Evolutionary conservation across 2,113 vertebrate genomes (phyloP).

Genomic region (Microcebus ravelobensis): DNA sequence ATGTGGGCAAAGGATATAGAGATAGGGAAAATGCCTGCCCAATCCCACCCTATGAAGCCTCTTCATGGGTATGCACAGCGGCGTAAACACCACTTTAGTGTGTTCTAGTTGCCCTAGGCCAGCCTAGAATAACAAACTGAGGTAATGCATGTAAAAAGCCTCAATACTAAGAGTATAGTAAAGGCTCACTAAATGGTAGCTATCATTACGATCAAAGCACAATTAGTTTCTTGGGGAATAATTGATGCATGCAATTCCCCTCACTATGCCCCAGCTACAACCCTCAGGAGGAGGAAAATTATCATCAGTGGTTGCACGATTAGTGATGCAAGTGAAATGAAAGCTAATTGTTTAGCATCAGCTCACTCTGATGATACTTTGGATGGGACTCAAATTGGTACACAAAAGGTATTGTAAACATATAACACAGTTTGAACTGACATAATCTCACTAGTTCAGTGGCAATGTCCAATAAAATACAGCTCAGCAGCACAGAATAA

Average conservation of each 20-base stretch:
- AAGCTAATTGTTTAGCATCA: conserved; percentile 60
- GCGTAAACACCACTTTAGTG: not conserved
- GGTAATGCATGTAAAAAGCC: not conserved
- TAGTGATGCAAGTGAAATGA: conserved; percentile 64
- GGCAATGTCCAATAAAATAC: not conserved
- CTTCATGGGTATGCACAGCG: not conserved
- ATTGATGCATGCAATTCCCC: not conserved
- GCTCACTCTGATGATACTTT: conserved; percentile 31
- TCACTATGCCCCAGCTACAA: not conserved
- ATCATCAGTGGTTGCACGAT: conserved; percentile 50
- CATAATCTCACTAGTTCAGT: not conserved
- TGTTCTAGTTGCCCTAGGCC: not conserved
- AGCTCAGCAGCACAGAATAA: not conserved
- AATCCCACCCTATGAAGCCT: not conserved
- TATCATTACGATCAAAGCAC: not conserved
- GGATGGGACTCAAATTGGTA: conserved; percentile 55
- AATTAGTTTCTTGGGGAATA: not conserved
- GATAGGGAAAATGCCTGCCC: too few species aligned
- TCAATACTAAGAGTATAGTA: not conserved
- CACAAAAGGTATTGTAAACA: conserved; percentile 41
- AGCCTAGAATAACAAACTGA: not conserved
- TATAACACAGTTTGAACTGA: not conserved
- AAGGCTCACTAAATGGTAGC: not conserved
- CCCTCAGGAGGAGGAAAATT: conserved; percentile 37
- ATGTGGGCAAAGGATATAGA: not conserved